These are phyloP conservation scores for Tokudaia muenninki DNA, from an alignment of 2,797 vertebrate genomes.

Conservation along the genomic window DNA sequence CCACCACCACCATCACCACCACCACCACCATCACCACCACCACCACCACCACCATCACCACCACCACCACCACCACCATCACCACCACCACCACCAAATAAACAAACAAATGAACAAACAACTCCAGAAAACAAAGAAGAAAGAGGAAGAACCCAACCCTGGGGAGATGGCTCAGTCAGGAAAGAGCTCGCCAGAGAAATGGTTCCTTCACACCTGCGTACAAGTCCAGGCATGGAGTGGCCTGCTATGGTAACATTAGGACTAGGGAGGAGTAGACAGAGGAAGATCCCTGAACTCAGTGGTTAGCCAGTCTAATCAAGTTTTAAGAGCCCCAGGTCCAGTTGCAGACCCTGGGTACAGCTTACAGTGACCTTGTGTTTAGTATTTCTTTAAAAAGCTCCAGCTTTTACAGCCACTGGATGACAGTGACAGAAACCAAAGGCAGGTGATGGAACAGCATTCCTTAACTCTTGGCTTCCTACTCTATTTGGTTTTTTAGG, in stretches of 20 bases:
- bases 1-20: no score
- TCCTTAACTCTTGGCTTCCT: background rate
- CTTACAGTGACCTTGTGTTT: background rate
- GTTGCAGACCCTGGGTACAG: background rate
- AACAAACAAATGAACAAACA: background rate
- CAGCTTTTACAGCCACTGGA: background rate
- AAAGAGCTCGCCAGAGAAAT: background rate
- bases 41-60: no score
- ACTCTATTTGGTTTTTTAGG: accelerated
- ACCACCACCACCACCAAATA: no score
- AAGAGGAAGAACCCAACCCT: background rate
- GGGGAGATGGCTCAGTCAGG: background rate
- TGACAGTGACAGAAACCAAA: background rate
- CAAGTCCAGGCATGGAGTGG: background rate
- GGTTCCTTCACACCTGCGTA: no score
- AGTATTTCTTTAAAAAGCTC: background rate
- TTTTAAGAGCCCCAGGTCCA: background rate
- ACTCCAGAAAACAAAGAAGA: background rate
- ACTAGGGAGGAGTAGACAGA: background rate
- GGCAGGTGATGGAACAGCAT: background rate
- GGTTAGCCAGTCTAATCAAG: background rate
- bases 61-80: no score
- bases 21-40: no score
- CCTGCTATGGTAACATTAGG: background rate
- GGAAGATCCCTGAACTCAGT: background rate